These are phyloP conservation scores for Lethenteron camtschaticum DNA, from an alignment of 2,113 vertebrate genomes.

Conservation along the genomic window DNA sequence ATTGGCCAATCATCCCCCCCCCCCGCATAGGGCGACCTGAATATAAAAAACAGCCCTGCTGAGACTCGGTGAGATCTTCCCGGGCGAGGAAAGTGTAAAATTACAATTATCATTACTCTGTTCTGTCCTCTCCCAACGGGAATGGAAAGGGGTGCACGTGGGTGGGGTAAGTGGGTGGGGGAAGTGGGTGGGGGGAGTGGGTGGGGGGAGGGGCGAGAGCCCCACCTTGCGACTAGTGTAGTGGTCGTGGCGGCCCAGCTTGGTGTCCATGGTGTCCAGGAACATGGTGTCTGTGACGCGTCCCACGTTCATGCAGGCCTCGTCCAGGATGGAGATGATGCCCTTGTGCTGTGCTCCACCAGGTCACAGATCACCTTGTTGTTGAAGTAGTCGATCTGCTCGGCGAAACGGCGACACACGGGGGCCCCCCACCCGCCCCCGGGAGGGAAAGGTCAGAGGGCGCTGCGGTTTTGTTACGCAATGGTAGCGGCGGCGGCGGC, in stretches of 20 bases:
- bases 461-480: too few species aligned
- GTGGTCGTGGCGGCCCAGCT: slow-evolving; percentile 54
- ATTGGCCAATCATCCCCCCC: too few species aligned
- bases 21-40: too few species aligned
- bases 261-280: slow-evolving; percentile 49
- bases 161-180: neutral
- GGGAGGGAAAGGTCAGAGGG: too few species aligned
- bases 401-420: neutral
- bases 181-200: neutral
- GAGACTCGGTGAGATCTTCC: too few species aligned
- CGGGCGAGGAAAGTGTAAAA: too few species aligned
- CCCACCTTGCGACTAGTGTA: slow-evolving; percentile 61
- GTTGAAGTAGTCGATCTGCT: slow-evolving; percentile 65
- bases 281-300: slow-evolving; percentile 51
- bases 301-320: slow-evolving; percentile 50
- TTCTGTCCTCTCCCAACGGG: neutral
- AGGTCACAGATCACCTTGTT: slow-evolving; percentile 74
- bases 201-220: neutral
- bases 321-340: slow-evolving; percentile 56
- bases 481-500: too few species aligned
- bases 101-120: too few species aligned
- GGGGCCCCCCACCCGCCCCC: too few species aligned
- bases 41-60: too few species aligned
- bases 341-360: slow-evolving; percentile 60
- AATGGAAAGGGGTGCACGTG: neutral